Evolutionary conservation across 1,140 invertebrate genomes (phyloP).

Genomic region (Drosophila sucinea): DNA sequence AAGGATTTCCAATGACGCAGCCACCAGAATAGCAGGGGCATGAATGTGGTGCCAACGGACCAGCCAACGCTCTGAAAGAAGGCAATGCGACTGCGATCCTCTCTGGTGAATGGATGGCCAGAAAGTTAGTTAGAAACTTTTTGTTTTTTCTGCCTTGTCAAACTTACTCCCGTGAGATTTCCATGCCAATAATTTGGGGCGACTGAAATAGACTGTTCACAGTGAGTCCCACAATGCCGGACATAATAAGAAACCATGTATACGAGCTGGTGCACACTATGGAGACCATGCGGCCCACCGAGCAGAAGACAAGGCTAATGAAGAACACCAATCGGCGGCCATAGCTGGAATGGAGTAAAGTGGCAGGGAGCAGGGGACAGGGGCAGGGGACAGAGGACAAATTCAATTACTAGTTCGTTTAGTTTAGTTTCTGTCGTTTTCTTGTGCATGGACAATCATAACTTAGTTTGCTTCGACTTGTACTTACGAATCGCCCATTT

Average conservation of each 20-base stretch:
- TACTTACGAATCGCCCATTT: slow-evolving; percentile 85
- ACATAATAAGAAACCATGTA: slow-evolving; percentile 83
- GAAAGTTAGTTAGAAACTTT: slow-evolving; percentile 61
- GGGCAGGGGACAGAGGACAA: slow-evolving; percentile 30
- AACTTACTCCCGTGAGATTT: slow-evolving; percentile 83
- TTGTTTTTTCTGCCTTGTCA: slow-evolving; percentile 17
- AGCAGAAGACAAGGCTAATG: slow-evolving; percentile 81
- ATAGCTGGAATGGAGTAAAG: slow-evolving; percentile 70
- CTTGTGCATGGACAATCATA: slow-evolving; percentile 31
- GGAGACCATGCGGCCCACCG: slow-evolving; percentile 82
- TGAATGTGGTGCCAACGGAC: slow-evolving; percentile 84
- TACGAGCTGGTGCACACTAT: slow-evolving; percentile 83
- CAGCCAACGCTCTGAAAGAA: slow-evolving; percentile 84
- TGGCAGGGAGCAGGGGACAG: too few species aligned
- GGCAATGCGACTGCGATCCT: slow-evolving; percentile 83
- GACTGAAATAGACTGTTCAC: slow-evolving; percentile 84
- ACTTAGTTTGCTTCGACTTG: slow-evolving; percentile 52
- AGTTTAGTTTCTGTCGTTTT: not conserved
- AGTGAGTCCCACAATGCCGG: slow-evolving; percentile 83
- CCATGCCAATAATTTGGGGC: slow-evolving; percentile 84
- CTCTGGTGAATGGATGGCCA: slow-evolving; percentile 43
- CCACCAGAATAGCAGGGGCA: slow-evolving; percentile 86
- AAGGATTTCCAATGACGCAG: slow-evolving; percentile 85
- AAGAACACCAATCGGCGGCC: slow-evolving; percentile 84
- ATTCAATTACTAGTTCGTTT: slow-evolving; percentile 65